Evolutionary conservation across 2,113 vertebrate genomes (phyloP).

Genomic region (Excalfactoria chinensis): DNA sequence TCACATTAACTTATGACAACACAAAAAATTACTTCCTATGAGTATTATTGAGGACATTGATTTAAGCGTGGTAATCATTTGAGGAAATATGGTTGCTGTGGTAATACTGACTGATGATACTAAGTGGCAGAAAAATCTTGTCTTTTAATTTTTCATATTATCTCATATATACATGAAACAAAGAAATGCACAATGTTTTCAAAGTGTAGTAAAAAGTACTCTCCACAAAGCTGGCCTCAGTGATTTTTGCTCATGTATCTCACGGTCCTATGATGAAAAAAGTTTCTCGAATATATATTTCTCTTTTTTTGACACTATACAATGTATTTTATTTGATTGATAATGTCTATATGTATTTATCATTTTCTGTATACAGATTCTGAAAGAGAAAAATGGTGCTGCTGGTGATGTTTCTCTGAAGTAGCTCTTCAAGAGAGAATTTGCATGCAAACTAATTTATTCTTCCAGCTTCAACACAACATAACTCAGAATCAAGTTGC

Average conservation of each 20-base stretch:
- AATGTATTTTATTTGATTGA: not conserved
- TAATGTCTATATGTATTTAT: not conserved
- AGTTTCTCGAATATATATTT: not conserved
- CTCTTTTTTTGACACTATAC: not conserved
- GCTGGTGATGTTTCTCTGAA: too few relatives aligned
- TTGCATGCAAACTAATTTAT: not conserved
- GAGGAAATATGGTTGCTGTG: not conserved
- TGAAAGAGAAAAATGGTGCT: not conserved
- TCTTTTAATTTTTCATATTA: not conserved
- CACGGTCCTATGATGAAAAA: not conserved
- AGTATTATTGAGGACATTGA: not conserved
- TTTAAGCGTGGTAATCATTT: not conserved
- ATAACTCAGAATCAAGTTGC: not conserved
- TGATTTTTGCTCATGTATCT: not conserved
- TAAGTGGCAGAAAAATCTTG: not conserved
- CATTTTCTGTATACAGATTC: not conserved
- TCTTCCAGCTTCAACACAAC: not conserved
- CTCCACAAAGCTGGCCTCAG: not conserved
- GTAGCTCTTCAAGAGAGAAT: not conserved
- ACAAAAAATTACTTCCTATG: not conserved
- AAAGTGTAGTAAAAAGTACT: not conserved
- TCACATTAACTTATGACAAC: not conserved
- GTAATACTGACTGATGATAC: not conserved
- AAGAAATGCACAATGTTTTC: not conserved
- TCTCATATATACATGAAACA: not conserved